Evolutionary conservation across 1,140 invertebrate genomes (phyloP).

Genomic region (Whitmania pigra): DNA sequence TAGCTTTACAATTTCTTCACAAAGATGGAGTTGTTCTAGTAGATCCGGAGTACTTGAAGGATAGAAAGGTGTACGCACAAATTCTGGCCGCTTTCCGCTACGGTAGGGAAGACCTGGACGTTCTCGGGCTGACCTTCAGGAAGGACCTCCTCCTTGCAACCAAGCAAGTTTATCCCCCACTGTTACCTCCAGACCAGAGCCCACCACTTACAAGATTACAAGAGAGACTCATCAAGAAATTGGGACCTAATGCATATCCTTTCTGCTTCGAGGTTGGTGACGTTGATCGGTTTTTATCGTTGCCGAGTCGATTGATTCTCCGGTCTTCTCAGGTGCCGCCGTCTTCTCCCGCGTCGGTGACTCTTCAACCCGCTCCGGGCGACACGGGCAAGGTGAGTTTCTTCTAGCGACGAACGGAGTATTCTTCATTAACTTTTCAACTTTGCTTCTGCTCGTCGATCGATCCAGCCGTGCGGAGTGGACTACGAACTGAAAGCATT

Average conservation of each 20-base stretch:
- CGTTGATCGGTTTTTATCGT: background rate
- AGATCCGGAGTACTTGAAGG: constrained; percentile 86
- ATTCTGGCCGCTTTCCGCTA: constrained; percentile 94
- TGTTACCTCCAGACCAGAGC: constrained; percentile 42
- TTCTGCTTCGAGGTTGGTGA: constrained; percentile 76
- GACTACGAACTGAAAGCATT: constrained; percentile 95
- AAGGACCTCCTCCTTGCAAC: constrained; percentile 93
- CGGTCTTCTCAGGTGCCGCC: constrained; percentile 55
- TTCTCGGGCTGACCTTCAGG: constrained; percentile 90
- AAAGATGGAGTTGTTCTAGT: constrained; percentile 92
- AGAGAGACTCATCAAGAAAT: constrained; percentile 87
- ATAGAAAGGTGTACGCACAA: constrained; percentile 70
- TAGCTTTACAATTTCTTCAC: constrained; percentile 28
- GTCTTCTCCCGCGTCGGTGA: constrained; percentile 89
- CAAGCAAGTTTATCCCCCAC: constrained; percentile 59
- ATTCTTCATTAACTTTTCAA: constrained; percentile 39
- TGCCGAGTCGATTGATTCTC: background rate
- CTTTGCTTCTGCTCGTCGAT: background rate
- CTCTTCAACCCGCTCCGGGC: constrained; percentile 85
- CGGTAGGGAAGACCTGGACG: constrained; percentile 92
- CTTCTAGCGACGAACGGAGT: too few relatives aligned
- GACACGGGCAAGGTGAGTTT: constrained; percentile 59
- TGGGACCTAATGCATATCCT: constrained; percentile 90
- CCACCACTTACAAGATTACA: constrained; percentile 76
- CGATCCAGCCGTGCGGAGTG: constrained; percentile 88